These are phyloP conservation scores for Halcyon smyrnensis DNA, from an alignment of 2,797 vertebrate genomes.

Conservation along the genomic window DNA sequence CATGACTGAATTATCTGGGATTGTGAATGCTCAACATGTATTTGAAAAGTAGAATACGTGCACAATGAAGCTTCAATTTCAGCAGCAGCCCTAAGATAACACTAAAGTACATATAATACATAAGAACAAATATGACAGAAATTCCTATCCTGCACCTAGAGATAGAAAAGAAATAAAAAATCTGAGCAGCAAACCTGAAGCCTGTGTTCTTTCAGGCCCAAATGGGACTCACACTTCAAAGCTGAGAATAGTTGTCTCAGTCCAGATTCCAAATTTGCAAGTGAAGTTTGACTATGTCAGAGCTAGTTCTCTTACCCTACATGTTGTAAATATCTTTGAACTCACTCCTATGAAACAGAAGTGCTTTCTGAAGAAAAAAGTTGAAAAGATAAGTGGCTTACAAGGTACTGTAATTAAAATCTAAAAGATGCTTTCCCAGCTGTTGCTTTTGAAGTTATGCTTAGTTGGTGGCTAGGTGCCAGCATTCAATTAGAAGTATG, in stretches of 20 bases:
- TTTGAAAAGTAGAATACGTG: not conserved
- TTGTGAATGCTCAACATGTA: not conserved
- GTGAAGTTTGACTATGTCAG: conserved; percentile 27
- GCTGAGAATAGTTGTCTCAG: conserved; percentile 4
- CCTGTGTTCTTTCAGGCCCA: not conserved
- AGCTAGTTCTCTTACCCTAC: conserved; percentile 18
- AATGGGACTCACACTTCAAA: conserved; percentile 45
- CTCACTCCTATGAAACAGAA: conserved; percentile 66
- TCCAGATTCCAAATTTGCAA: conserved; percentile 42
- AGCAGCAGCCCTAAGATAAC: not conserved
- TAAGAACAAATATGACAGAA: not conserved
- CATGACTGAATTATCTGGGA: not conserved
- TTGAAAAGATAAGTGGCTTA: conserved; percentile 74
- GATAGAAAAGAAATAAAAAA: not conserved
- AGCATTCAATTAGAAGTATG: conserved; percentile 80
- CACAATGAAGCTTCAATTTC: not conserved
- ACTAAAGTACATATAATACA: not conserved
- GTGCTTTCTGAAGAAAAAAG: conserved; percentile 58
- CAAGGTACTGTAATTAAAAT: conserved; percentile 77
- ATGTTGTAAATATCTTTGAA: conserved; percentile 71
- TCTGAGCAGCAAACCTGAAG: not conserved
- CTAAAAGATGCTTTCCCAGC: conserved; percentile 79
- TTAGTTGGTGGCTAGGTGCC: conserved; percentile 75
- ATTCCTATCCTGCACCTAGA: not conserved
- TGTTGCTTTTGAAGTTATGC: conserved; percentile 81